Evolutionary conservation across 2,888 invertebrate species (phyloP).

Genomic region (Agrochola lychnidis): DNA sequence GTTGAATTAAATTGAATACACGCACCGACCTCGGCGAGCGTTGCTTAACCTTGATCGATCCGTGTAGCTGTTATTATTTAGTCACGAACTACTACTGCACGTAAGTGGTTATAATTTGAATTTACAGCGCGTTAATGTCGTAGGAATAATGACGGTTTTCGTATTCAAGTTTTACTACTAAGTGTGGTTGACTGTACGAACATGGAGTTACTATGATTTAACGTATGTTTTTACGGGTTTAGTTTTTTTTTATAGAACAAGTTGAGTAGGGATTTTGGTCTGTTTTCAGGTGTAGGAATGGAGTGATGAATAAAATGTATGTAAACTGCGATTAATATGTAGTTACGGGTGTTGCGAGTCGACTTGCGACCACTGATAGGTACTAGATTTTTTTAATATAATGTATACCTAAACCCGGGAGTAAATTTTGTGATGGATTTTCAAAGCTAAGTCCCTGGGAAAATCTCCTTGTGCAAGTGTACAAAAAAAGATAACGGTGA

Average conservation of each 20-base stretch:
- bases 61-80: neutral
- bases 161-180: neutral
- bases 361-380: neutral
- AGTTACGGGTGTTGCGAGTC: no score
- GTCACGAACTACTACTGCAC: neutral
- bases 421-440: no score
- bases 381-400: no score
- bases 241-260: neutral
- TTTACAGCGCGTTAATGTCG: neutral
- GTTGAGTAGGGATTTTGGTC: neutral
- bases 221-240: neutral
- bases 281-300: neutral
- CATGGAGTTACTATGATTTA: conserved; percentile 1
- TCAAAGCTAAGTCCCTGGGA: no score
- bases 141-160: neutral
- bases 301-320: neutral
- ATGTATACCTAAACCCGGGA: no score
- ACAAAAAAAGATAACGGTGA: no score
- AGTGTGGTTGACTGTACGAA: neutral
- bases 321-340: no score
- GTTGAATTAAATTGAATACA: no score
- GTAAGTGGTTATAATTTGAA: neutral
- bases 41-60: neutral
- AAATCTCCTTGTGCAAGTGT: no score
- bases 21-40: neutral